Conservation (phyloP, 1,140 invertebrate genomes). For the Camponotus pennsylvanicus region DNA sequence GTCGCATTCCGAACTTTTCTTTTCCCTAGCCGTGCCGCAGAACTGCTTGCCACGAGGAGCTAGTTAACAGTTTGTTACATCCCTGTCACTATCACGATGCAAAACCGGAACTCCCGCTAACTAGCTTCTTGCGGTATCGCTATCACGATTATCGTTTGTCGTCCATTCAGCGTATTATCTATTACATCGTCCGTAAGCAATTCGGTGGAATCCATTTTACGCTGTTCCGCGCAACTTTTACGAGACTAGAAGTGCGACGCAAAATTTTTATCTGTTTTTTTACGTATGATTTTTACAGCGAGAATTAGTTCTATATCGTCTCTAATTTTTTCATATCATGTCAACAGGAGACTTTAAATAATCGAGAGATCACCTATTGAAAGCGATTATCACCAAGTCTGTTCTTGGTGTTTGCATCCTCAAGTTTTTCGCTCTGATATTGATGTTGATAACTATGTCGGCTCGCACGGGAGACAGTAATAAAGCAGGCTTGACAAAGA, state of each 20-base stretch:
- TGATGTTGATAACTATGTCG: constrained; percentile 31
- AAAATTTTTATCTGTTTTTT: background rate
- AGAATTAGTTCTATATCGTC: background rate
- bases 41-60: constrained; percentile 45
- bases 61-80: constrained; percentile 62
- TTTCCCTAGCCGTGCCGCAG: background rate
- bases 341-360: background rate
- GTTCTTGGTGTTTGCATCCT: background rate
- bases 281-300: background rate
- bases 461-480: constrained; percentile 44
- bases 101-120: constrained; percentile 57
- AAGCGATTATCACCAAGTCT: background rate
- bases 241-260: background rate
- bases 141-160: constrained; percentile 62
- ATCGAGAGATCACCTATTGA: background rate
- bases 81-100: constrained; percentile 57
- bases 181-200: constrained; percentile 54
- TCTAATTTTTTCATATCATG: background rate
- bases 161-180: constrained; percentile 57
- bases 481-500: constrained; percentile 68
- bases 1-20: constrained; percentile 47
- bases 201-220: constrained; percentile 30
- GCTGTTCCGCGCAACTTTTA: background rate
- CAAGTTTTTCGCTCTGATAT: constrained; percentile 11
- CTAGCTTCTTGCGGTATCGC: constrained; percentile 54